Evolutionary conservation across 2,888 invertebrate species (phyloP).

Genomic region (Lampropteryx suffumata): DNA sequence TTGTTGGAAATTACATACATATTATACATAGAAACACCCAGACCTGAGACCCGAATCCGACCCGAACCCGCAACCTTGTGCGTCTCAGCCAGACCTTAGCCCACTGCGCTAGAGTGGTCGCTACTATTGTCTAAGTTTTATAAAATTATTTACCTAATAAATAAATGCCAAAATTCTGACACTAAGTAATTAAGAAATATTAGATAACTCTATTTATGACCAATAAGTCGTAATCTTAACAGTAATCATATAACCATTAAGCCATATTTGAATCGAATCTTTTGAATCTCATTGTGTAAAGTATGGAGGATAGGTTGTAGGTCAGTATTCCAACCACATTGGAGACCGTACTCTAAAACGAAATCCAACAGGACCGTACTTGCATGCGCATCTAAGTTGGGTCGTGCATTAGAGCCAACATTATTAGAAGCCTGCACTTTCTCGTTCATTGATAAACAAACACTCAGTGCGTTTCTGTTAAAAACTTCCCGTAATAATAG

Average conservation of each 20-base stretch:
- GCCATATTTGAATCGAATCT: neutral
- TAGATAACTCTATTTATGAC: no score
- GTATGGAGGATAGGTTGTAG: neutral
- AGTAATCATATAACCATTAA: neutral
- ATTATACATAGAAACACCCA: no score
- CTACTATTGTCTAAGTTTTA: no score
- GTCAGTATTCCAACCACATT: slow-evolving; percentile 7
- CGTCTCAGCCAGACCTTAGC: no score
- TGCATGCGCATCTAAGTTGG: slow-evolving; percentile 6
- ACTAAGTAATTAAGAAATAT: no score
- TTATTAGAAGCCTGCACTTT: neutral
- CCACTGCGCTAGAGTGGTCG: no score
- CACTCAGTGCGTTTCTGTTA: slow-evolving; percentile 9
- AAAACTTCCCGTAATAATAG: slow-evolving; percentile 9
- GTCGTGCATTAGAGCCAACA: slow-evolving; percentile 3
- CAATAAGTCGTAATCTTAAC: no score
- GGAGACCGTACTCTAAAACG: slow-evolving; percentile 1
- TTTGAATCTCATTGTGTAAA: neutral
- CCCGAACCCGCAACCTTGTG: no score
- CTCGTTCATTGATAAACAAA: slow-evolving; percentile 3
- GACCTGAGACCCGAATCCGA: no score
- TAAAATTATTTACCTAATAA: no score
- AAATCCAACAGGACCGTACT: slow-evolving; percentile 1
- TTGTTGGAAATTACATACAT: no score
- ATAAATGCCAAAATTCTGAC: no score